Percentiles rank a stretch among this genome's conserved stretches.
Evolutionary conservation across 2,797 vertebrate species (phyloP).

Genomic region (Pseudotriccus pelzelni): DNA sequence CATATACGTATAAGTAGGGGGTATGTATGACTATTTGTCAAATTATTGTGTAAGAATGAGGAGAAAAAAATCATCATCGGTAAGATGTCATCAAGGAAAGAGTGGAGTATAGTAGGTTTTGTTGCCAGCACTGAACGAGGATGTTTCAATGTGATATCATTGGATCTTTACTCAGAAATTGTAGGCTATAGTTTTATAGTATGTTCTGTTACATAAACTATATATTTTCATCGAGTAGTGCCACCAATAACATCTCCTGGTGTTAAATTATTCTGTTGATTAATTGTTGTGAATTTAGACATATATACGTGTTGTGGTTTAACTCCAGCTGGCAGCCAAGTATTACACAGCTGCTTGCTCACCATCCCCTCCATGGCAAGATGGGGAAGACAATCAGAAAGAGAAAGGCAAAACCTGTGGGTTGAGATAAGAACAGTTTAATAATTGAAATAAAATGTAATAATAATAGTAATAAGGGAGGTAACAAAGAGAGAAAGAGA

Average conservation of each 20-base stretch:
- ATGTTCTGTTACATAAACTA: background rate
- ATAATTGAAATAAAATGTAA: background rate
- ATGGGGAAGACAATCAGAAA: background rate
- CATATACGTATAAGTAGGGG: background rate
- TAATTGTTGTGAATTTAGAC: background rate
- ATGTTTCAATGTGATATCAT: background rate
- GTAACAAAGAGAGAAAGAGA: background rate
- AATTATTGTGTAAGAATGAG: background rate
- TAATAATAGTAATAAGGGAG: background rate
- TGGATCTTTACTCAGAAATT: background rate
- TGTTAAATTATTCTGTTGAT: background rate
- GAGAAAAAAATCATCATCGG: background rate
- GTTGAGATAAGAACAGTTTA: background rate
- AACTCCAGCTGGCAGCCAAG: background rate
- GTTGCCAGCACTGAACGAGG: background rate
- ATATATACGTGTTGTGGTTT: background rate
- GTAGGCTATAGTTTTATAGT: background rate
- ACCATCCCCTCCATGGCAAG: background rate
- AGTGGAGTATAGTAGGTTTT: background rate
- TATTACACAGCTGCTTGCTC: background rate
- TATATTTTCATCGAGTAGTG: background rate
- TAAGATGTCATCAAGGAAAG: background rate
- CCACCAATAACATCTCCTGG: background rate
- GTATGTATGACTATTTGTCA: background rate
- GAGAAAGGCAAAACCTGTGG: background rate